Evolutionary conservation across 2,888 invertebrate genomes (phyloP), one percentile per base, ranked within the genome.

Genomic region (Troilus luridus): DNA sequence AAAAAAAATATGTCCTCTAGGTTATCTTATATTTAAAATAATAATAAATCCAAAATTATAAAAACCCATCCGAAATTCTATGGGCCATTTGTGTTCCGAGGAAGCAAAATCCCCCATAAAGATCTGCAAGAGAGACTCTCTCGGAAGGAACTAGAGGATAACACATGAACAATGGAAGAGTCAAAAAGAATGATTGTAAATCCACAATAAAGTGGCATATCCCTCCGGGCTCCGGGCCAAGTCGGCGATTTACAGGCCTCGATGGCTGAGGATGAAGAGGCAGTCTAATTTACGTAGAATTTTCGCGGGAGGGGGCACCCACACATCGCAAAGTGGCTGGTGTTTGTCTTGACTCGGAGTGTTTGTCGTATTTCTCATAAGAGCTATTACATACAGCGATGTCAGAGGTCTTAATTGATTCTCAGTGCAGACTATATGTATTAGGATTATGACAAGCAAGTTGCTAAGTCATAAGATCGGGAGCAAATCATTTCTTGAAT

Each of bases 131-230:
- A 67, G 12, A 24, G 9, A 10, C 24, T 14, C 24, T 24, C 24
- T 27, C 12, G 14, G 9, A 10, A 11, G 0, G 6, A 67, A 24
- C 67, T 67, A 67, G 67, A 14, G 11, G 67, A 67, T 12, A 67
- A 27, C 67, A 67, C 67, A 67, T 67, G 24, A 67, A 67, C 24
- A 12, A 64, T n/a, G n/a, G 11, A n/a, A 67, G 0, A 67, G 67
- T 67, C 67, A 24, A 14, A 67, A 67, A 67, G 24, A 67, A 67
- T 67, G 67, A 67, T 27, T 67, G 67, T 67, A 67, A 67, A 67
- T 67, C 24, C 67, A 67, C 24, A 67, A 27, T 27, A 67, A 67
- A 67, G 67, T 64, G 64, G n/a, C 64, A 14, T 11, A 24, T 67
- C 67, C 8, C 12, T 67, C 24, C 24, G 67, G 67, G 67, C 67